phyloP scores from a whole-genome alignment of 2,113 vertebrate species.

The Cavia aperea region DNA sequence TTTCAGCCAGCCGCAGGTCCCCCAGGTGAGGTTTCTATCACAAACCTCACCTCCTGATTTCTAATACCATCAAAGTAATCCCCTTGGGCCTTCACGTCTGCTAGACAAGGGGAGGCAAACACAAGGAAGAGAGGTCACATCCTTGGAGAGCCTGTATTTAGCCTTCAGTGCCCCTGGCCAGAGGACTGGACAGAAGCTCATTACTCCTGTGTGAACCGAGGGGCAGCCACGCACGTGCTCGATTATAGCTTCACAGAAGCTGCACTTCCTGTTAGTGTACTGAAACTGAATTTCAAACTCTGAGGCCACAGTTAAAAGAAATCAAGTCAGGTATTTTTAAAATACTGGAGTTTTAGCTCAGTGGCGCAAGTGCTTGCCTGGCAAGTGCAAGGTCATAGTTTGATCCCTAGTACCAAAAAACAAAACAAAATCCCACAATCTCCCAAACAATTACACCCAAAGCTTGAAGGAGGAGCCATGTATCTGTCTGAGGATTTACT shows the following conservation, averaged over 20 bases:
- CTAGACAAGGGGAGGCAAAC: not conserved
- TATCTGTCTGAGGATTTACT: not conserved
- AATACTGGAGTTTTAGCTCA: not conserved
- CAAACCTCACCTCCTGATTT: not conserved
- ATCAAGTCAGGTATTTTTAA: not conserved
- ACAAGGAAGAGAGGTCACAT: not conserved
- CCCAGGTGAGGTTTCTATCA: too few relatives aligned
- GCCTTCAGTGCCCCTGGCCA: not conserved
- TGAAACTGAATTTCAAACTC: constrained; percentile 33
- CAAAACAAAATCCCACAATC: not conserved
- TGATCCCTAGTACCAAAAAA: too few relatives aligned
- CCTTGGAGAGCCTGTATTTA: not conserved
- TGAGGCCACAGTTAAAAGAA: constrained; percentile 10
- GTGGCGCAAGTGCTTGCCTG: too few relatives aligned
- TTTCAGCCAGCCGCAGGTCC: too few relatives aligned
- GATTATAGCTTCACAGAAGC: not conserved
- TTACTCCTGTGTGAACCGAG: not conserved
- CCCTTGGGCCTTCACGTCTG: not conserved
- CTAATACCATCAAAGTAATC: not conserved
- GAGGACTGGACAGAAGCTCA: not conserved
- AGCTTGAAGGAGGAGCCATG: not conserved
- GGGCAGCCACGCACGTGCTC: not conserved
- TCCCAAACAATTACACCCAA: not conserved
- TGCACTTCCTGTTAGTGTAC: not conserved
- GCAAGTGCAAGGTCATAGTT: too few relatives aligned